These are phyloP conservation scores for Papilio polyxenes DNA, from an alignment of 1,140 invertebrate species.

Conservation along the genomic window DNA sequence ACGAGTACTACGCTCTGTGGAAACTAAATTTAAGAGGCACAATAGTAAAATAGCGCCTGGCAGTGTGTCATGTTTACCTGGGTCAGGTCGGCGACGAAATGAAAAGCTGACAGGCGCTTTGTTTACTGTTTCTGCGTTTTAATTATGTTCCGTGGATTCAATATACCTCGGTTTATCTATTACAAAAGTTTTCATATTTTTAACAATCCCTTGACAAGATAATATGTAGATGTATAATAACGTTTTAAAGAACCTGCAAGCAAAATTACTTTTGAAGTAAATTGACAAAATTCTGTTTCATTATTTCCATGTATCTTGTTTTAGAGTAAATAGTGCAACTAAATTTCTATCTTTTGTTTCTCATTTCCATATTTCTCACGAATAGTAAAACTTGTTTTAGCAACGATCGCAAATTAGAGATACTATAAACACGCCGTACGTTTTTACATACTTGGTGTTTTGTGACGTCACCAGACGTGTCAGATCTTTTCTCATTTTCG, in stretches of 20 bases:
- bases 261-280: too few species aligned
- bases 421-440: neutral
- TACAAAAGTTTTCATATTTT: neutral
- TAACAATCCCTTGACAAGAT: neutral
- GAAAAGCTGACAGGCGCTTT: conserved; percentile 2
- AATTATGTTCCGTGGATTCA: neutral
- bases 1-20: neutral
- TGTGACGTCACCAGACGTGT: neutral
- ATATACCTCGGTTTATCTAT: neutral
- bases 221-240: too few species aligned
- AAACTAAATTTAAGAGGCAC: neutral
- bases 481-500: neutral
- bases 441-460: neutral
- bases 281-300: too few species aligned
- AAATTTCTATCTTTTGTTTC: too few species aligned
- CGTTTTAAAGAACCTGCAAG: too few species aligned
- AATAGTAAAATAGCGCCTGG: neutral
- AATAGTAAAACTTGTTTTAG: too few species aligned
- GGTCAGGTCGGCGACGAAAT: conserved; percentile 10
- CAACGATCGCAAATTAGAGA: neutral
- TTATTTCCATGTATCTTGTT: too few species aligned
- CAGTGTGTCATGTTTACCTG: conserved; percentile 3
- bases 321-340: too few species aligned
- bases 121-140: neutral
- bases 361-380: too few species aligned